Evolutionary conservation across 2,113 vertebrate genomes (phyloP), one percentile per base, ranked within the genome.

Genomic region (Paradisaea rubra): DNA sequence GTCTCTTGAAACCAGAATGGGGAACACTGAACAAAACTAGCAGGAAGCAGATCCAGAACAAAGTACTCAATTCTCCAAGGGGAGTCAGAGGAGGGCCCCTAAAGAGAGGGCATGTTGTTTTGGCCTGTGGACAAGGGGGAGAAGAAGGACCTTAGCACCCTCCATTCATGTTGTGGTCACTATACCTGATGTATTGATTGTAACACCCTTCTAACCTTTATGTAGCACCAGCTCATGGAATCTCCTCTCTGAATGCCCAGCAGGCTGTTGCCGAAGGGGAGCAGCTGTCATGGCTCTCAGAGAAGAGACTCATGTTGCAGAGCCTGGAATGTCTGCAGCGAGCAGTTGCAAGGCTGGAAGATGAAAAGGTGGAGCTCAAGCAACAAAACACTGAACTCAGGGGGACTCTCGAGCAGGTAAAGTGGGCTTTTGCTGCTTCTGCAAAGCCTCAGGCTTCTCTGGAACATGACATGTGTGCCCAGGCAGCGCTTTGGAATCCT

Each of bases 331-430:
- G 59, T 65, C 88, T 98, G 19, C 97, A 97, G 60, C 86, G 7
- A 86, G 93, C 84, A 1, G 92, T 98, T 39, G 97, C 96, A 3
- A 87, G 52, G 72, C 66, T 98, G 77, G 97, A 98, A 86, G 82
- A 93, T 54, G 98, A 98, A 72, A 97, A 95, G 35, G 39, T 50
- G 28, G 79, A 88, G 42, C 90, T 98, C 47, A 92, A 96, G 74
- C 76, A 41, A 42, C 94, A 94, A 73, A 98, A 96, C 12, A 15
- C 60, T 53, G 97, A 98, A 73, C 96, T 98, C 52, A 96, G 88
- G 83, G 80, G 31, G 57, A 91, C 97, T n/a, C 89, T 98, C 6
- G 93, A 98, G 71, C 95, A 97, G 97, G 98, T 97, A 68, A 90
- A 88, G 8, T 16, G 53, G 37, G 47, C 27, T 65, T 71, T 53